Percentiles rank a stretch among this genome's conserved stretches.
phyloP scores from a whole-genome alignment of 2,797 vertebrate genomes.

The Otolemur crassicaudatus region DNA sequence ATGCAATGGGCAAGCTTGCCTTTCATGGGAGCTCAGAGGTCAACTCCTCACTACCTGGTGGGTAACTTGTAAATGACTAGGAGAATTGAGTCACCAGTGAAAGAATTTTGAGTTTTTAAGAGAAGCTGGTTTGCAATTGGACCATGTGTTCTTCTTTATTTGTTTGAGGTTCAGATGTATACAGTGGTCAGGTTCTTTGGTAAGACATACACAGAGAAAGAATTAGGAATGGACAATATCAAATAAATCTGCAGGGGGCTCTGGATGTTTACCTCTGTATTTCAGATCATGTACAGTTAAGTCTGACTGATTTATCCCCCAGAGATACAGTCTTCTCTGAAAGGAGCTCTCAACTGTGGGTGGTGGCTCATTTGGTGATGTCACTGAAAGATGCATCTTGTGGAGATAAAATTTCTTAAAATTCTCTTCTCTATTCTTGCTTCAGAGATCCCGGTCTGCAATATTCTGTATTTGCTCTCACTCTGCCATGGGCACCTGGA shows the following conservation, averaged over 20 bases:
- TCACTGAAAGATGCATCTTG: not conserved
- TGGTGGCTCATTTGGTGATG: not conserved
- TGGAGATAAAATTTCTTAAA: not conserved
- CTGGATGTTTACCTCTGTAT: not conserved
- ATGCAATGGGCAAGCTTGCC: not conserved
- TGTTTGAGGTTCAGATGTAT: not conserved
- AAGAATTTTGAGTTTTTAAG: not conserved
- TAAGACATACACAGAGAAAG: not conserved
- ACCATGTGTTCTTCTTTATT: not conserved
- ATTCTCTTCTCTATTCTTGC: not conserved
- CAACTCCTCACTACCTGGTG: not conserved
- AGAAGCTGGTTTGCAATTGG: not conserved
- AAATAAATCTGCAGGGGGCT: not conserved
- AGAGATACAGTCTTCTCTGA: not conserved
- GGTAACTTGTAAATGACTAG: not conserved
- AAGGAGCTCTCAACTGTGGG: not conserved
- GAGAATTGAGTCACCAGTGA: accelerated
- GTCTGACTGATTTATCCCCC: not conserved
- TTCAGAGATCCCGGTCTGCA: not conserved
- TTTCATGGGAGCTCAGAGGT: not conserved
- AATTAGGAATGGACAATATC: not conserved
- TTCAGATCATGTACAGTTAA: not conserved
- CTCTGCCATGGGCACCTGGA: not conserved
- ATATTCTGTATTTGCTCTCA: not conserved
- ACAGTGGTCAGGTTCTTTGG: not conserved